phyloP scores from a whole-genome alignment of 2,113 vertebrate genomes.

The Myrmecobius fasciatus region DNA sequence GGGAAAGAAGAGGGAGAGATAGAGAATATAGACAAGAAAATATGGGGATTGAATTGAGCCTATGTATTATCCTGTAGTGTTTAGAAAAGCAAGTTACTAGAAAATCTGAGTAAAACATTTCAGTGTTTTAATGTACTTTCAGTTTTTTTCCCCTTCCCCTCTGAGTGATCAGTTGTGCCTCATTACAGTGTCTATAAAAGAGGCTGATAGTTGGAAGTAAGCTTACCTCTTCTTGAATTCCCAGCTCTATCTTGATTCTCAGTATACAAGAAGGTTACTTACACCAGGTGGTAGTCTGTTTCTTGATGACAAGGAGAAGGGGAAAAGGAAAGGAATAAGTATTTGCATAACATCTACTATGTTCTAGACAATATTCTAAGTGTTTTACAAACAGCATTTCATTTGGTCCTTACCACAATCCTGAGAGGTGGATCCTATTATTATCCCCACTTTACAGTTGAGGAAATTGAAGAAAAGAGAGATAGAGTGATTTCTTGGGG shows the following conservation, averaged over 20 bases:
- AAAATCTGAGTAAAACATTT: background rate
- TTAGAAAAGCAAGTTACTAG: background rate
- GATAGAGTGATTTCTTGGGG: background rate
- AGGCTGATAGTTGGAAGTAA: background rate
- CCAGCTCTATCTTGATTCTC: background rate
- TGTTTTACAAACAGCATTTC: background rate
- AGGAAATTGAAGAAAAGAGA: background rate
- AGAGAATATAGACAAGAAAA: background rate
- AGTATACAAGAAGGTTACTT: background rate
- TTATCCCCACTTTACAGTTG: background rate
- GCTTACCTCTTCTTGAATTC: background rate
- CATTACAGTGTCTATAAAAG: background rate
- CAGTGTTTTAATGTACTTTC: background rate
- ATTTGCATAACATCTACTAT: background rate
- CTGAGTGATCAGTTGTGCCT: background rate
- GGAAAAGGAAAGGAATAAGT: background rate
- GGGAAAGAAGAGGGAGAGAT: no score
- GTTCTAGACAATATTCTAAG: background rate
- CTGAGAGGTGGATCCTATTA: background rate
- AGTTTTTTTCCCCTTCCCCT: background rate
- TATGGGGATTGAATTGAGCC: background rate
- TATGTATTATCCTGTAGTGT: background rate
- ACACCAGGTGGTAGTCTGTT: background rate
- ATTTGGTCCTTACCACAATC: background rate
- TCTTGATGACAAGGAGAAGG: background rate